Conservation (phyloP, 2,797 vertebrate species). For the Crocidura indochinensis region DNA sequence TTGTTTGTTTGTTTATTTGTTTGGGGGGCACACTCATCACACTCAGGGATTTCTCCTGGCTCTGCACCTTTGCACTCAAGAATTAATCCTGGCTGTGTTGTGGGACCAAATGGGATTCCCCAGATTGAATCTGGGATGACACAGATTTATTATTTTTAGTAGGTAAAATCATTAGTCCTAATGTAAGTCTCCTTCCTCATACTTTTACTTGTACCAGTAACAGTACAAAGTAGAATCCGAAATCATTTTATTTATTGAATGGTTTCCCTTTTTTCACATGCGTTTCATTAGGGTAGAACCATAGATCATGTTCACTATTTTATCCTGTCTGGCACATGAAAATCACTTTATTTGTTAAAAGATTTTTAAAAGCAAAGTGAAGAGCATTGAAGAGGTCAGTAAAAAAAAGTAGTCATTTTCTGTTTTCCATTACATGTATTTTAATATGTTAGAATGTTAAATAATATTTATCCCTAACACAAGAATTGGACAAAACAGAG, state of each 20-base stretch:
- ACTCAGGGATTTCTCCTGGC: no score
- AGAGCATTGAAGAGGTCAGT: neutral
- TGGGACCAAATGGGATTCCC: no score
- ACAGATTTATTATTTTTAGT: no score
- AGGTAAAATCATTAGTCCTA: no score
- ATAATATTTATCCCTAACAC: constrained; percentile 16
- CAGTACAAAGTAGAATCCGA: no score
- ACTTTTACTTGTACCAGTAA: constrained; percentile 7
- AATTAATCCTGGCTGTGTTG: no score
- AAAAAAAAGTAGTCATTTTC: neutral
- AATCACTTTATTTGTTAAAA: constrained; percentile 49
- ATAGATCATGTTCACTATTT: neutral
- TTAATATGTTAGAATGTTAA: constrained; percentile 42
- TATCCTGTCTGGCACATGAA: neutral
- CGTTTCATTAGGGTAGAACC: neutral
- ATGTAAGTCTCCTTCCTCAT: no score
- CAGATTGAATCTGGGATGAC: no score
- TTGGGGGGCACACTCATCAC: no score
- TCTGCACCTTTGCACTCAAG: no score
- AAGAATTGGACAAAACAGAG: constrained; percentile 19
- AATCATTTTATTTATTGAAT: neutral
- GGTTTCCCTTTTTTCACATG: constrained; percentile 1
- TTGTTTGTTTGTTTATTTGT: neutral
- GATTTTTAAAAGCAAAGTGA: constrained; percentile 42
- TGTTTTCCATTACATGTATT: constrained; percentile 26